These are phyloP conservation scores for Amphilophus citrinellus DNA, from an alignment of 2,113 vertebrate genomes.

Conservation along the genomic window DNA sequence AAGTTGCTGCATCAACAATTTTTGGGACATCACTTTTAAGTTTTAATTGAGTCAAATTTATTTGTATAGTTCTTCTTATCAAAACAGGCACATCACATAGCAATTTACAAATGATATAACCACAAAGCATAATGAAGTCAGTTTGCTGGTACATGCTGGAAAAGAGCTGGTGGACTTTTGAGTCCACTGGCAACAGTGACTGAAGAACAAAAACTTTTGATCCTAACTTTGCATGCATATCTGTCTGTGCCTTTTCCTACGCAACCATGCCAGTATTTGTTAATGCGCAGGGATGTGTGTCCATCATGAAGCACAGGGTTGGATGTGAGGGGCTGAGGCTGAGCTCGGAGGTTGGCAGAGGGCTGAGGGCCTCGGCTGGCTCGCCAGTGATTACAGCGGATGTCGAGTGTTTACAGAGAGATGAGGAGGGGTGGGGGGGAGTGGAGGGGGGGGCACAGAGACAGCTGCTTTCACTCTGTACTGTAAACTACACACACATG, in stretches of 20 bases:
- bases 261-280: conserved; percentile 11
- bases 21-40: conserved; percentile 54
- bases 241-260: conserved; percentile 18
- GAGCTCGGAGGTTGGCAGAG: conserved; percentile 69
- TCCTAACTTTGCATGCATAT: not conserved
- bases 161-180: conserved; percentile 30
- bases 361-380: conserved; percentile 68
- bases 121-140: conserved; percentile 20
- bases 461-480: conserved; percentile 81
- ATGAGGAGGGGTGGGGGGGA: conserved; percentile 50
- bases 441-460: conserved; percentile 40
- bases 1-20: conserved; percentile 46
- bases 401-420: conserved; percentile 77
- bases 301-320: conserved; percentile 28
- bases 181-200: conserved; percentile 9
- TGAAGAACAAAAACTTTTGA: conserved; percentile 27
- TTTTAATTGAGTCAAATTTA: conserved; percentile 51
- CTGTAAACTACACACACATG: conserved; percentile 71
- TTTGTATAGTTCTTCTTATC: conserved; percentile 30
- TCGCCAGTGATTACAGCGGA: conserved; percentile 77
- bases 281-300: conserved; percentile 28
- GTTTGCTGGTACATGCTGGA: conserved; percentile 47
- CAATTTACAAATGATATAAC: conserved; percentile 38
- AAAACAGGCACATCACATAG: conserved; percentile 32
- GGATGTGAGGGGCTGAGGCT: conserved; percentile 45